Percentiles rank a stretch among this genome's conserved stretches.
phyloP scores from a whole-genome alignment of 2,888 invertebrate species.

The Temnothorax ravouxi region DNA sequence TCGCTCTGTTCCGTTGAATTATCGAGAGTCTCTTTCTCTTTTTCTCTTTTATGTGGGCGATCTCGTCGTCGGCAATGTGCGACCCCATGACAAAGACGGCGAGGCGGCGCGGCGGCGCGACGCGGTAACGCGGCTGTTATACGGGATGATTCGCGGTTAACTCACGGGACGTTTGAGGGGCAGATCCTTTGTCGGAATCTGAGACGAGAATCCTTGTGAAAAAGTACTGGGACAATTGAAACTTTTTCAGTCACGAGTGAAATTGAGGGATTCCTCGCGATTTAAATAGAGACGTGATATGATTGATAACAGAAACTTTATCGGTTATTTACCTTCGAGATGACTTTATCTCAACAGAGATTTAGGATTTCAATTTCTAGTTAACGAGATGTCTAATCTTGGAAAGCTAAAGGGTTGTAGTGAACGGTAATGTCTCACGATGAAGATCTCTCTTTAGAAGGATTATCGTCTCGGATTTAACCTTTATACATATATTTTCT shows the following conservation, averaged over 20 bases:
- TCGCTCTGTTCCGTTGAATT: conserved; percentile 82
- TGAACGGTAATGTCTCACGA: not conserved
- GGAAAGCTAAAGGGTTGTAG: not conserved
- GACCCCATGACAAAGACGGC: conserved; percentile 58
- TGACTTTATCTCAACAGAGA: not conserved
- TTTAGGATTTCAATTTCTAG: not conserved
- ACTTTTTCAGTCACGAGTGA: not conserved
- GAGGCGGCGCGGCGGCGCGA: conserved; percentile 7
- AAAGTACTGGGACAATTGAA: not conserved
- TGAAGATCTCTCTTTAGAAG: not conserved
- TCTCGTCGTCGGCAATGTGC: conserved; percentile 76
- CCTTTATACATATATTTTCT: not conserved
- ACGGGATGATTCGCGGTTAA: conserved; percentile 29
- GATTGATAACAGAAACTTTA: not conserved
- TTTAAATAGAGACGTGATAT: not conserved
- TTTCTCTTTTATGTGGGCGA: conserved; percentile 72
- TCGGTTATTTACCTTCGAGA: not conserved
- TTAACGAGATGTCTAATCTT: not conserved
- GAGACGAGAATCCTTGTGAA: not conserved
- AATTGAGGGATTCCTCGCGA: not conserved
- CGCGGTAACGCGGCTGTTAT: conserved; percentile 34
- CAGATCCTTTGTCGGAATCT: not conserved
- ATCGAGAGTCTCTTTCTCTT: conserved; percentile 77
- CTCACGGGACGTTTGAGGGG: not conserved
- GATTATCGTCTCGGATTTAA: conserved; percentile 29